Evolutionary conservation across 2,797 vertebrate genomes (phyloP).

Genomic region (Alfaro cultratus): DNA sequence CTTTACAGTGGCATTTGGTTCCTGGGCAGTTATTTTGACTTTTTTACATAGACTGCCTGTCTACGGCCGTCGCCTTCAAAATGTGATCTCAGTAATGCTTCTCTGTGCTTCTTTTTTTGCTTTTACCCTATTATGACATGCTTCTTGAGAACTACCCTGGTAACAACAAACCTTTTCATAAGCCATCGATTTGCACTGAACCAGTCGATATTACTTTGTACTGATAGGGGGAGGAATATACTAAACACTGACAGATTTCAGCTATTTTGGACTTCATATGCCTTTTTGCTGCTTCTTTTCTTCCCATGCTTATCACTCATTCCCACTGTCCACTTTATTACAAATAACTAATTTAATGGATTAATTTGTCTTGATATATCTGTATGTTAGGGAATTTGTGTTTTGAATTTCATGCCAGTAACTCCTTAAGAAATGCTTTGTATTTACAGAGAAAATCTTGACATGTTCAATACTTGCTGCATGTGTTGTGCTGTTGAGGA

Average conservation of each 20-base stretch:
- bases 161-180: not conserved
- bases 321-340: not conserved
- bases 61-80: not conserved
- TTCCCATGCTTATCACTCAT: not conserved
- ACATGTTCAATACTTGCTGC: not conserved
- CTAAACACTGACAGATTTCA: not conserved
- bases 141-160: not conserved
- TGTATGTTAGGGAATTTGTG: not conserved
- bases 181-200: not conserved
- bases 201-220: not conserved
- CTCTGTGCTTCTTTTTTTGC: not conserved
- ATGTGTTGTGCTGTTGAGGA: not conserved
- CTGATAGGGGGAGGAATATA: not conserved
- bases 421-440: not conserved
- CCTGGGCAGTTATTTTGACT: not conserved
- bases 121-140: not conserved
- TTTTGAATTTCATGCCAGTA: not conserved
- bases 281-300: not conserved
- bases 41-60: not conserved
- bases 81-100: not conserved
- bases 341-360: not conserved
- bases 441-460: not conserved
- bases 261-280: not conserved
- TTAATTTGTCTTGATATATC: not conserved
- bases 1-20: not conserved